These are phyloP conservation scores for Lymantria dispar DNA, from an alignment of 2,888 invertebrate species.

Conservation along the genomic window DNA sequence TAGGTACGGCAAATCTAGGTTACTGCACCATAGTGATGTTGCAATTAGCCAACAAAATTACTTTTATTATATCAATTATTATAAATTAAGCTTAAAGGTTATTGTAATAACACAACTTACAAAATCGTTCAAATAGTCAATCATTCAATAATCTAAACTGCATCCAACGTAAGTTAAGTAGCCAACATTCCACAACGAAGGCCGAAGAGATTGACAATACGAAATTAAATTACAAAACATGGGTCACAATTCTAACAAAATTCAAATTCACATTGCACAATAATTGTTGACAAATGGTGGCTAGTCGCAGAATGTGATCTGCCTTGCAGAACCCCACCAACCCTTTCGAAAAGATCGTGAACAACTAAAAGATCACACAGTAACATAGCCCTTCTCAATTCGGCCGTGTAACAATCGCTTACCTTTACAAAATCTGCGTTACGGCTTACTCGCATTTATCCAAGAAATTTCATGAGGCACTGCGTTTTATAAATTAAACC, in stretches of 20 bases:
- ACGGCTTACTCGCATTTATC: conserved; percentile 48
- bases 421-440: conserved; percentile 57
- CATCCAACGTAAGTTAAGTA: conserved; percentile 6
- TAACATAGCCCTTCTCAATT: conserved; percentile 54
- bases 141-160: conserved; percentile 1
- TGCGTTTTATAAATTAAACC: conserved; percentile 44
- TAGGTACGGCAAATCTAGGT: too few species aligned
- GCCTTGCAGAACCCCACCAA: conserved; percentile 64
- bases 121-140: conserved; percentile 12
- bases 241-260: conserved; percentile 38
- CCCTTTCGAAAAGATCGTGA: conserved; percentile 54
- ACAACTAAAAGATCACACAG: conserved; percentile 45
- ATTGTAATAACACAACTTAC: too few species aligned
- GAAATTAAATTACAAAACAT: conserved; percentile 41
- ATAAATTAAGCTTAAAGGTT: too few species aligned
- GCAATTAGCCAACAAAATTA: too few species aligned
- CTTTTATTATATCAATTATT: too few species aligned
- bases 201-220: conserved; percentile 38
- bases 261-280: conserved; percentile 50
- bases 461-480: conserved; percentile 41
- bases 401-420: conserved; percentile 49
- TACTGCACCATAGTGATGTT: too few species aligned
- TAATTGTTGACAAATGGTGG: conserved; percentile 67
- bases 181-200: conserved; percentile 30
- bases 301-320: conserved; percentile 58